Percentiles rank a stretch among this genome's conserved stretches.
Evolutionary conservation across 2,113 vertebrate species (phyloP).

Genomic region (Gnathonemus longibarbis): DNA sequence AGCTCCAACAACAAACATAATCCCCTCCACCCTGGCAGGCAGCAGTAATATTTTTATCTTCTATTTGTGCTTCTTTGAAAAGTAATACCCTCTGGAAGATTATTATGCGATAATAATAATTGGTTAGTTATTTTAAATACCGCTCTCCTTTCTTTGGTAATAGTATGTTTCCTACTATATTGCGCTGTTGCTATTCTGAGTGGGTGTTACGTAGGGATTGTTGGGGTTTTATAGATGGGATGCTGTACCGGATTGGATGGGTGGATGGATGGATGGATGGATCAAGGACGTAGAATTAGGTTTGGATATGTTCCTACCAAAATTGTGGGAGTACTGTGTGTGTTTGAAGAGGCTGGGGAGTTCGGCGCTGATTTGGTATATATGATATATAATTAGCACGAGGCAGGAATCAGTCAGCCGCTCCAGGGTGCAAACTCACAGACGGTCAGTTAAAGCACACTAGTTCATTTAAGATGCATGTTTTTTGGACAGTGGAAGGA

Average conservation of each 20-base stretch:
- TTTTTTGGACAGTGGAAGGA: no score
- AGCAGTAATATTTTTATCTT: background rate
- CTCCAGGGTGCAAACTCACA: no score
- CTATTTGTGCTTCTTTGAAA: background rate
- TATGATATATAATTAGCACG: no score
- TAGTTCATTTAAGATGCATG: no score
- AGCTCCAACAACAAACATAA: constrained; percentile 36
- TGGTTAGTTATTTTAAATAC: background rate
- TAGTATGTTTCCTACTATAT: constrained; percentile 7
- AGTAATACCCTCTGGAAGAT: background rate
- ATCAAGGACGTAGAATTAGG: background rate
- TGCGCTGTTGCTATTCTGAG: background rate
- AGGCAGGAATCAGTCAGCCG: no score
- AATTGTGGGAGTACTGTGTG: background rate
- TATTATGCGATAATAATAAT: background rate
- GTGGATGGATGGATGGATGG: background rate
- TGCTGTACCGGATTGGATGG: background rate
- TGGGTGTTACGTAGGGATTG: background rate
- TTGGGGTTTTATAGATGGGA: background rate
- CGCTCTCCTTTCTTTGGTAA: background rate
- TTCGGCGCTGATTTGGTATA: background rate
- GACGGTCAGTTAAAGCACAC: no score
- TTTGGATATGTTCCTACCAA: background rate
- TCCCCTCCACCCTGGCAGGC: background rate
- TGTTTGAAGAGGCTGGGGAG: background rate